A percentile compares a stretch with the other conserved stretches of the same genome.
Conservation (phyloP, 1,140 invertebrate genomes). For the Pseudomyrmex concolor region DNA sequence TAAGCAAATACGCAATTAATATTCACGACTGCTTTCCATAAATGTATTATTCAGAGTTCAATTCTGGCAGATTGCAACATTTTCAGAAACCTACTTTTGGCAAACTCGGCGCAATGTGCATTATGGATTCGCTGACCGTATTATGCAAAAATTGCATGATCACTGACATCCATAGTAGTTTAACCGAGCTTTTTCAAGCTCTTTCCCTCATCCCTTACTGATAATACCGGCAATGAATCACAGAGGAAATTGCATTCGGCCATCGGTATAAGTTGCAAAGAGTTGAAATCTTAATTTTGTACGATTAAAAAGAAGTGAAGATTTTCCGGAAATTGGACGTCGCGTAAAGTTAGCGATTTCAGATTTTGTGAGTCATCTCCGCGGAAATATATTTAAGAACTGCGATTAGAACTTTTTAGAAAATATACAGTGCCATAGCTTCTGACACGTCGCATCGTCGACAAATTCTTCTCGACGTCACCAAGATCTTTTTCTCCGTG, state of each 20-base stretch:
- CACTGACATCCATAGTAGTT: background rate
- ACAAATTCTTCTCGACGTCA: constrained; percentile 20
- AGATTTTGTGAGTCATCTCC: no score
- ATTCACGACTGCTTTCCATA: constrained; percentile 30
- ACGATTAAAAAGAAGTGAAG: no score
- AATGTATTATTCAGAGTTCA: constrained; percentile 26
- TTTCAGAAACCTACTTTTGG: constrained; percentile 11
- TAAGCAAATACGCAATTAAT: constrained; percentile 31
- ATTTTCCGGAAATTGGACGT: no score
- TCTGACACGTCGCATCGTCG: background rate
- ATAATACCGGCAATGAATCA: background rate
- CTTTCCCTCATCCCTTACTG: no score
- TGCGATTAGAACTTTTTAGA: no score
- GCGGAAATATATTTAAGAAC: no score
- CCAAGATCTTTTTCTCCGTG: constrained; percentile 11
- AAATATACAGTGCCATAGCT: no score
- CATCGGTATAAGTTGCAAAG: no score
- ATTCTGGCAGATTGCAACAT: constrained; percentile 26
- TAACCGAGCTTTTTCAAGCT: background rate
- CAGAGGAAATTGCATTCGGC: background rate
- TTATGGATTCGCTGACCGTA: background rate
- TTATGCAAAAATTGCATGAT: constrained; percentile 8
- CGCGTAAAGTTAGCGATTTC: no score
- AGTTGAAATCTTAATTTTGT: no score
- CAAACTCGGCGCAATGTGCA: background rate